These are phyloP conservation scores for Lepus americanus DNA, from an alignment of 2,113 vertebrate genomes.

Conservation along the genomic window DNA sequence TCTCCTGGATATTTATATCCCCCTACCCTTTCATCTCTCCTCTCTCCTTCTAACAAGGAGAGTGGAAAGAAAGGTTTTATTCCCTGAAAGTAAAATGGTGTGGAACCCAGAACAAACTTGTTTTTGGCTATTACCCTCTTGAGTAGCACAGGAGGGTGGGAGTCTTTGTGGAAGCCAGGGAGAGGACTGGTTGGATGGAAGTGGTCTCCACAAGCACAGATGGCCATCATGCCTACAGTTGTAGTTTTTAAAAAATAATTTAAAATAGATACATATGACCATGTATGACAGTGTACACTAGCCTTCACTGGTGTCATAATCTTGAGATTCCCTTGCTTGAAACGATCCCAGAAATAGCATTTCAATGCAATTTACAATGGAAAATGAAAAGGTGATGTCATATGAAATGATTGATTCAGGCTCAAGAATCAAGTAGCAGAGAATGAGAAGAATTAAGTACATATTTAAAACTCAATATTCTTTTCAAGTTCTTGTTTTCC, in stretches of 20 bases:
- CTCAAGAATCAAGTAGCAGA: neutral
- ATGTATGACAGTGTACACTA: neutral
- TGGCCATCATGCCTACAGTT: neutral
- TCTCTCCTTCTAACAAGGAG: neutral
- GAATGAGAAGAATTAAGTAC: slow-evolving; percentile 31
- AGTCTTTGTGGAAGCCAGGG: neutral
- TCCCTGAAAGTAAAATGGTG: neutral
- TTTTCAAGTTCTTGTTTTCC: neutral
- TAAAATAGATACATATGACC: neutral
- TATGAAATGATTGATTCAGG: neutral
- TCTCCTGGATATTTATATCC: slow-evolving; percentile 13
- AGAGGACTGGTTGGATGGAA: neutral
- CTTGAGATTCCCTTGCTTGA: neutral
- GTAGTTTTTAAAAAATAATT: neutral
- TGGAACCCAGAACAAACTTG: neutral
- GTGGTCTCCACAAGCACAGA: neutral
- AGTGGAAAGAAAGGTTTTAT: neutral
- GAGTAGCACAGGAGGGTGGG: neutral
- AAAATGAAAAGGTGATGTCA: neutral
- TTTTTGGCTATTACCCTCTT: neutral
- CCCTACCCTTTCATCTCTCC: neutral
- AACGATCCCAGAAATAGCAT: neutral
- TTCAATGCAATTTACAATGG: neutral
- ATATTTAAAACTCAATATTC: slow-evolving; percentile 5
- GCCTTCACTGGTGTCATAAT: neutral